phyloP scores from a whole-genome alignment of 1,140 invertebrate species.

The Papilio helenus region DNA sequence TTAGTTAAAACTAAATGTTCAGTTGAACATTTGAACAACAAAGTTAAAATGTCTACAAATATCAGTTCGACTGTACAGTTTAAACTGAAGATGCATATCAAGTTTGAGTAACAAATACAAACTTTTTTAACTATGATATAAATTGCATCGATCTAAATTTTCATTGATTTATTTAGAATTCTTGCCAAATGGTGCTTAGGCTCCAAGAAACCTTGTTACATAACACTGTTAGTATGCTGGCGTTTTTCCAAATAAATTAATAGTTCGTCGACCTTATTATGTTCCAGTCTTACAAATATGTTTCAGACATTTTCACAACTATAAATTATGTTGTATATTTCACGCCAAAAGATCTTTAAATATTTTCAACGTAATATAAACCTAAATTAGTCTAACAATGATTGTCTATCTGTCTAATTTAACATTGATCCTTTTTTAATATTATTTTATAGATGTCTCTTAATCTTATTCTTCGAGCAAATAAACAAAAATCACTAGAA shows the following conservation, averaged over 20 bases:
- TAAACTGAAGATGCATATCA: too few species aligned
- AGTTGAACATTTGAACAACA: too few species aligned
- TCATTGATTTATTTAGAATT: neutral
- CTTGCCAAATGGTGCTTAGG: slow-evolving; percentile 5
- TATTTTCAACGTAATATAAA: too few species aligned
- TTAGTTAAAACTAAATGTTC: too few species aligned
- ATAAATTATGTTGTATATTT: neutral
- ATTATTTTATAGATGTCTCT: too few species aligned
- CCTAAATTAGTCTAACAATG: too few species aligned
- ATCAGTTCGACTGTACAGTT: too few species aligned
- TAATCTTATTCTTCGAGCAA: neutral
- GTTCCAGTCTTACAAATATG: neutral
- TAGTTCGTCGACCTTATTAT: slow-evolving; percentile 5
- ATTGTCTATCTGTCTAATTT: too few species aligned
- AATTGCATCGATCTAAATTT: neutral
- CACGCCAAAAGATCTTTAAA: too few species aligned
- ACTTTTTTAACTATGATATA: neutral
- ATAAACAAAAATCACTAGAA: neutral
- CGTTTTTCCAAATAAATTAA: slow-evolving; percentile 7
- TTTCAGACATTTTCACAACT: neutral
- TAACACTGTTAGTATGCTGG: neutral
- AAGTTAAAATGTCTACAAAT: too few species aligned
- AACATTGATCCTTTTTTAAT: too few species aligned
- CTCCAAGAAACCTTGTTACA: slow-evolving; percentile 1
- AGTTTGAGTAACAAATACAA: too few species aligned